Conservation (phyloP, 2,888 invertebrate species). For the Acanthosepion pharaonis region DNA sequence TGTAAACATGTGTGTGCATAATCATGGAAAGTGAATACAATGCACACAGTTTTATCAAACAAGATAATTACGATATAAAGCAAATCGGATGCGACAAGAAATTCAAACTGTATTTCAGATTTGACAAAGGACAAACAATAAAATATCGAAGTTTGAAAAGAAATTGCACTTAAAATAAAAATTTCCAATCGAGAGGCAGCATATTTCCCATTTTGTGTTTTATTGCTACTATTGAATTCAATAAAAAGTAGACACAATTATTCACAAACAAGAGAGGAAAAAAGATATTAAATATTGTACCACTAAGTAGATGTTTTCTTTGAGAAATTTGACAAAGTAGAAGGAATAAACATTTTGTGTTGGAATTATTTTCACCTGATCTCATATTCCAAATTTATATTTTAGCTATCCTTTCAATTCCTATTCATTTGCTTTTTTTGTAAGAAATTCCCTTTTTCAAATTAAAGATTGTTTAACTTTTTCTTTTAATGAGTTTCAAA, state of each 20-base stretch:
- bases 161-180: background rate
- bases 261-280: background rate
- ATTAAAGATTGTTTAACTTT: too few relatives aligned
- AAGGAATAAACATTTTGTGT: background rate
- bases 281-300: background rate
- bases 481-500: too few relatives aligned
- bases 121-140: conserved; percentile 33
- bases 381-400: too few relatives aligned
- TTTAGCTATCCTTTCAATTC: too few relatives aligned
- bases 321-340: background rate
- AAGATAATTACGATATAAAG: background rate
- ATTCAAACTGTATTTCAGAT: background rate
- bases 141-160: background rate
- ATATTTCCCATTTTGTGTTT: background rate
- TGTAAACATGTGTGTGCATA: background rate
- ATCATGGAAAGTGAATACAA: background rate
- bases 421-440: too few relatives aligned
- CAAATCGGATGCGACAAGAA: background rate
- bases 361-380: background rate
- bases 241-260: background rate
- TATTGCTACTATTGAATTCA: background rate
- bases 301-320: background rate
- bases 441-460: too few relatives aligned
- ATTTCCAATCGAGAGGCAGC: background rate
- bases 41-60: background rate